Percentiles rank a stretch among this genome's conserved stretches.
Evolutionary conservation across 2,888 invertebrate genomes (phyloP).

Genomic region (Idaea biselata): DNA sequence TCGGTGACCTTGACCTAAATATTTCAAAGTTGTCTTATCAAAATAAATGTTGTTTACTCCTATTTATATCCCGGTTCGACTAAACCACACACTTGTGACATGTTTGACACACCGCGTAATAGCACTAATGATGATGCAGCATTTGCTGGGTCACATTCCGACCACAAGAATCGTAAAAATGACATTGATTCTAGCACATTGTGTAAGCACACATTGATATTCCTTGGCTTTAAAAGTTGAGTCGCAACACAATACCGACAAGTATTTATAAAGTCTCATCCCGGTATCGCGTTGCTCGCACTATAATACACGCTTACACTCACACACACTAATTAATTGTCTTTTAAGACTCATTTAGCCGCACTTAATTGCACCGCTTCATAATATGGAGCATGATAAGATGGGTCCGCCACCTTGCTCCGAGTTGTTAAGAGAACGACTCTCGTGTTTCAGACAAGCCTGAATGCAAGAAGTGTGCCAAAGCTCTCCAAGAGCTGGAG

Average conservation of each 20-base stretch:
- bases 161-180: constrained; percentile 16
- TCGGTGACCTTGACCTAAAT: constrained; percentile 76
- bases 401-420: constrained; percentile 17
- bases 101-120: not conserved
- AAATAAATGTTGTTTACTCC: constrained; percentile 39
- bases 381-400: constrained; percentile 57
- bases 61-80: constrained; percentile 32
- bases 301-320: constrained; percentile 37
- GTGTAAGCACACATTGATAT: constrained; percentile 17
- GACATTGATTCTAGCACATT: constrained; percentile 19
- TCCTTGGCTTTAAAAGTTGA: constrained; percentile 25
- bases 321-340: constrained; percentile 53
- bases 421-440: constrained; percentile 11
- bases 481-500: constrained; percentile 93
- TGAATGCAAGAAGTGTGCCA: constrained; percentile 94
- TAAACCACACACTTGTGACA: constrained; percentile 5
- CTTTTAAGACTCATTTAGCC: constrained; percentile 50
- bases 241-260: constrained; percentile 23
- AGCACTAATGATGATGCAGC: constrained; percentile 7
- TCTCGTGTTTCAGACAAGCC: constrained; percentile 87
- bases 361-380: constrained; percentile 75
- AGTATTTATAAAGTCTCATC: constrained; percentile 21
- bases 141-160: constrained; percentile 11
- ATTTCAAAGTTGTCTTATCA: constrained; percentile 39
- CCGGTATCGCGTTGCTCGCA: constrained; percentile 31